A percentile compares a stretch with the other conserved stretches of the same genome.
Conservation (phyloP, 2,797 vertebrate species). For the Notamacropus eugenii region DNA sequence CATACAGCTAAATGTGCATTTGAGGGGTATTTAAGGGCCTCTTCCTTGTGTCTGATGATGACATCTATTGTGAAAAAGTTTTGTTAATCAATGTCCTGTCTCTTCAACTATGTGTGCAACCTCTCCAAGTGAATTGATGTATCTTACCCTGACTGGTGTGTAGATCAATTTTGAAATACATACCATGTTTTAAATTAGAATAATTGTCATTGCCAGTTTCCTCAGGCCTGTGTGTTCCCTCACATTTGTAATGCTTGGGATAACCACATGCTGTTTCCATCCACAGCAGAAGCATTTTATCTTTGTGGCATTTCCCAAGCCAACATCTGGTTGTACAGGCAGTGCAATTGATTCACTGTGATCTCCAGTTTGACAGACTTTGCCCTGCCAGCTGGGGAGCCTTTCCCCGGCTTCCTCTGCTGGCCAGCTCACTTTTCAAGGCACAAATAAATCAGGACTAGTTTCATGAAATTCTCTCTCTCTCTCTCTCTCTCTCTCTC, state of each 20-base stretch:
- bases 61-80: background rate
- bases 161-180: slow-evolving; percentile 25
- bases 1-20: background rate
- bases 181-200: slow-evolving; percentile 59
- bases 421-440: slow-evolving; percentile 46
- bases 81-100: background rate
- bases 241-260: slow-evolving; percentile 49
- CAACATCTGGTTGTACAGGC: slow-evolving; percentile 71
- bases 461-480: background rate
- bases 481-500: too few relatives aligned
- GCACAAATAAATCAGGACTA: background rate
- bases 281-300: slow-evolving; percentile 56
- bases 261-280: slow-evolving; percentile 58
- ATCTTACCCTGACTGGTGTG: background rate
- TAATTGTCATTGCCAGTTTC: slow-evolving; percentile 43
- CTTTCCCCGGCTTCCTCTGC: slow-evolving; percentile 48
- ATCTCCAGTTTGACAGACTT: slow-evolving; percentile 64
- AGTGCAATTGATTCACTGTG: slow-evolving; percentile 63
- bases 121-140: slow-evolving; percentile 4
- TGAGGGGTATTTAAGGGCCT: slow-evolving; percentile 13
- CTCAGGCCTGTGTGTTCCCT: slow-evolving; percentile 42
- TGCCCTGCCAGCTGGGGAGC: slow-evolving; percentile 54
- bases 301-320: slow-evolving; percentile 66
- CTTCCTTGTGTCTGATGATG: background rate
- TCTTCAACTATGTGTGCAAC: background rate